Percentiles rank a stretch among this genome's conserved stretches.
Conservation (phyloP, 2,888 invertebrate genomes). For the Trissolcus japonicus region DNA sequence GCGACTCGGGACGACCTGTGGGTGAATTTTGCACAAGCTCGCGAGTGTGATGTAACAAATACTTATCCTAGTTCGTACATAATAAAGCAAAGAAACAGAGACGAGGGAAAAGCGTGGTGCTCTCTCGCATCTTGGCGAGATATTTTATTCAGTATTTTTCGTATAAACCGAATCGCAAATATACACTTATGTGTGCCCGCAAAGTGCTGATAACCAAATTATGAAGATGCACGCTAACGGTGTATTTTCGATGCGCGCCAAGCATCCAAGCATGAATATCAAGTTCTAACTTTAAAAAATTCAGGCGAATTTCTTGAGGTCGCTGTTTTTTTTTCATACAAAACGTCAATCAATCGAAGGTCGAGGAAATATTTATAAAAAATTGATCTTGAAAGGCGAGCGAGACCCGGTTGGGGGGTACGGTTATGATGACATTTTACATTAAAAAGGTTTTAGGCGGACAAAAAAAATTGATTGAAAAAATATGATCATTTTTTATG, state of each 20-base stretch:
- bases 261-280: constrained; percentile 25
- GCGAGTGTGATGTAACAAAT: constrained; percentile 39
- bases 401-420: too few relatives aligned
- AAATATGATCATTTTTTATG: too few relatives aligned
- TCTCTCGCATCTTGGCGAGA: constrained; percentile 1
- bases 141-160: constrained; percentile 41
- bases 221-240: constrained; percentile 36
- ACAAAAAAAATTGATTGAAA: too few relatives aligned
- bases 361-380: constrained; percentile 13
- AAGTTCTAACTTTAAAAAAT: constrained; percentile 10
- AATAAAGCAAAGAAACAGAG: constrained; percentile 41
- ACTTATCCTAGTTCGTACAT: constrained; percentile 51
- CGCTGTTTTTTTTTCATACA: not conserved
- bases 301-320: not conserved
- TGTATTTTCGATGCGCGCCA: constrained; percentile 19
- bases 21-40: constrained; percentile 31
- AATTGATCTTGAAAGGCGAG: not conserved
- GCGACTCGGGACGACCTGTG: constrained; percentile 15
- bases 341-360: constrained; percentile 18
- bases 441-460: too few relatives aligned
- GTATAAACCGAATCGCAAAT: constrained; percentile 26
- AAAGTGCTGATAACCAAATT: constrained; percentile 37
- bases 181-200: not conserved
- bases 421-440: too few relatives aligned
- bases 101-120: constrained; percentile 7